These are phyloP conservation scores for Strigamia transsilvanica DNA, from an alignment of 2,888 invertebrate species.

Conservation along the genomic window DNA sequence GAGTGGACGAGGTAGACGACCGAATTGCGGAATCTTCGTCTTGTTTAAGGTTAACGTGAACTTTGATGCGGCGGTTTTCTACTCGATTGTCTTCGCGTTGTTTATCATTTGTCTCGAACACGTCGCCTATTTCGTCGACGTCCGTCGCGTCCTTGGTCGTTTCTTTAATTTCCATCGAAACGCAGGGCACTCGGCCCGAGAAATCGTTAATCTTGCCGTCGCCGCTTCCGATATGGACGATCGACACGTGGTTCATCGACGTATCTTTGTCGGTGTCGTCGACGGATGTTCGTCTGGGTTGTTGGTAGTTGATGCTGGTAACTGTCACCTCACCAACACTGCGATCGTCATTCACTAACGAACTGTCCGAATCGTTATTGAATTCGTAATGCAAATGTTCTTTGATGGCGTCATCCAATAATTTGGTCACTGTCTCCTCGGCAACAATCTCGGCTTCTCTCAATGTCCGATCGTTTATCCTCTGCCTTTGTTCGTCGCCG, in stretches of 20 bases:
- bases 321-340: constrained; percentile 54
- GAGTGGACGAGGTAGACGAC: constrained; percentile 55
- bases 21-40: constrained; percentile 1
- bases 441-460: constrained; percentile 52
- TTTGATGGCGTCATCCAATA: constrained; percentile 48
- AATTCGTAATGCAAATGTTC: constrained; percentile 30
- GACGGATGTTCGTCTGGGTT: constrained; percentile 20
- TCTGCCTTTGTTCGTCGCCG: background rate
- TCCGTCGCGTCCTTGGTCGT: constrained; percentile 63
- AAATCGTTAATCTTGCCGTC: constrained; percentile 55
- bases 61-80: background rate
- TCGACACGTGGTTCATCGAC: constrained; percentile 76
- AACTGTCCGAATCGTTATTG: constrained; percentile 49
- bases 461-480: background rate
- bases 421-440: constrained; percentile 51
- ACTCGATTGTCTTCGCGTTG: background rate
- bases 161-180: constrained; percentile 65
- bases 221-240: constrained; percentile 84
- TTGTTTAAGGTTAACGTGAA: constrained; percentile 55
- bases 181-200: constrained; percentile 60
- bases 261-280: constrained; percentile 70
- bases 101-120: background rate
- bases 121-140: constrained; percentile 61
- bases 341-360: constrained; percentile 50
- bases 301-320: constrained; percentile 54